A percentile compares a stretch with the other conserved stretches of the same genome.
Evolutionary conservation across 2,113 vertebrate genomes (phyloP).

Genomic region (Parotia lawesii): DNA sequence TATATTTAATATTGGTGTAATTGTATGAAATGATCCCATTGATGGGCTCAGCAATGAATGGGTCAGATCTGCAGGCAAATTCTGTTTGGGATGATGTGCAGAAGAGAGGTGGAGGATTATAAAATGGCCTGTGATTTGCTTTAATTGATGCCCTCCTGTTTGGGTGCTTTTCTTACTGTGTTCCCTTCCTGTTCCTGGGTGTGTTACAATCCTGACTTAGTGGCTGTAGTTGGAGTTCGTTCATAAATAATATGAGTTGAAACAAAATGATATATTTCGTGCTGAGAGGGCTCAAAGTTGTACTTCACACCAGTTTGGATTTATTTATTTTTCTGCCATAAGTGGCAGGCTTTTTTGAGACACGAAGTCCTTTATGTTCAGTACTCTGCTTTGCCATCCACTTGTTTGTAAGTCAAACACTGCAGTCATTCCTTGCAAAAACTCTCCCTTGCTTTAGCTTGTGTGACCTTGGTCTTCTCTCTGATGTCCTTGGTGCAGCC

Average conservation of each 20-base stretch:
- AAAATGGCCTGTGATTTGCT: not conserved
- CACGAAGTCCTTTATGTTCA: fast-evolving
- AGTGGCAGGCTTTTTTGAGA: not conserved
- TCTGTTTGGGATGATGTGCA: not conserved
- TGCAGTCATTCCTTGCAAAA: not conserved
- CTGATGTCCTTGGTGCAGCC: not conserved
- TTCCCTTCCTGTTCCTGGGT: not conserved
- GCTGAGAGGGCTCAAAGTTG: not conserved
- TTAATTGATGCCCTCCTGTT: not conserved
- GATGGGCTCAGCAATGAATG: not conserved
- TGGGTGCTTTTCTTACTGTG: not conserved
- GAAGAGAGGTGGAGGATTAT: not conserved
- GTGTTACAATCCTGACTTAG: not conserved
- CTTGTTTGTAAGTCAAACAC: not conserved
- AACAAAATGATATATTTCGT: not conserved
- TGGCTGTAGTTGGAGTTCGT: not conserved
- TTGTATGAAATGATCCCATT: not conserved
- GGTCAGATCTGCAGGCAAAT: not conserved
- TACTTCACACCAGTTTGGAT: not conserved
- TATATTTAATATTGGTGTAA: not conserved
- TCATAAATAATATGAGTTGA: not conserved
- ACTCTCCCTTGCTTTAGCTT: not conserved
- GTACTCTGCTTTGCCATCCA: not conserved
- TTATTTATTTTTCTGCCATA: not conserved
- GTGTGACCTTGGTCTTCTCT: not conserved